phyloP scores from a whole-genome alignment of 2,888 invertebrate genomes.

The Trisateles emortualis region DNA sequence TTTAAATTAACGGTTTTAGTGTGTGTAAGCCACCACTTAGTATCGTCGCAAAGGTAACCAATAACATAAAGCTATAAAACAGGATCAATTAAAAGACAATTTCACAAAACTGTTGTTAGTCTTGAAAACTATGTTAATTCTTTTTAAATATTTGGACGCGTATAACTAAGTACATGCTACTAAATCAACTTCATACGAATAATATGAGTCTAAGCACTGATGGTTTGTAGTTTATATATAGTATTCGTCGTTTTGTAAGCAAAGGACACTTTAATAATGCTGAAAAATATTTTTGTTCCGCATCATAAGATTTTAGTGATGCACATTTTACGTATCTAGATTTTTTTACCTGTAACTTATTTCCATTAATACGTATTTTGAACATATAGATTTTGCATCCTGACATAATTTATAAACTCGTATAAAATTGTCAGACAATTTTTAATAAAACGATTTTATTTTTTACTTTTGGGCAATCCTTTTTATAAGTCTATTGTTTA shows the following conservation, averaged over 20 bases:
- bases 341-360: too few species aligned
- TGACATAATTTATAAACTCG: too few species aligned
- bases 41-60: conserved; percentile 50
- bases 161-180: conserved; percentile 73
- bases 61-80: conserved; percentile 51
- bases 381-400: too few species aligned
- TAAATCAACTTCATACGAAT: conserved; percentile 55
- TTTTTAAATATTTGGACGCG: conserved; percentile 63
- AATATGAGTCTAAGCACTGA: conserved; percentile 36
- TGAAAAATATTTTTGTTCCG: too few species aligned
- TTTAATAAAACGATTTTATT: too few species aligned
- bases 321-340: too few species aligned
- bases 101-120: conserved; percentile 42
- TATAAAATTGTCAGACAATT: too few species aligned
- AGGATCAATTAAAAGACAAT: conserved; percentile 56
- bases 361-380: too few species aligned
- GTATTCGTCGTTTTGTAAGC: conserved; percentile 15
- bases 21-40: conserved; percentile 6
- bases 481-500: too few species aligned
- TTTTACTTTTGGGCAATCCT: too few species aligned
- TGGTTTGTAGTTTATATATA: conserved; percentile 9
- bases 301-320: too few species aligned
- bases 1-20: not conserved
- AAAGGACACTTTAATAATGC: conserved; percentile 8
- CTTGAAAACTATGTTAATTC: conserved; percentile 34